phyloP scores from a whole-genome alignment of 2,113 vertebrate genomes.

The Eptatretus burgeri region DNA sequence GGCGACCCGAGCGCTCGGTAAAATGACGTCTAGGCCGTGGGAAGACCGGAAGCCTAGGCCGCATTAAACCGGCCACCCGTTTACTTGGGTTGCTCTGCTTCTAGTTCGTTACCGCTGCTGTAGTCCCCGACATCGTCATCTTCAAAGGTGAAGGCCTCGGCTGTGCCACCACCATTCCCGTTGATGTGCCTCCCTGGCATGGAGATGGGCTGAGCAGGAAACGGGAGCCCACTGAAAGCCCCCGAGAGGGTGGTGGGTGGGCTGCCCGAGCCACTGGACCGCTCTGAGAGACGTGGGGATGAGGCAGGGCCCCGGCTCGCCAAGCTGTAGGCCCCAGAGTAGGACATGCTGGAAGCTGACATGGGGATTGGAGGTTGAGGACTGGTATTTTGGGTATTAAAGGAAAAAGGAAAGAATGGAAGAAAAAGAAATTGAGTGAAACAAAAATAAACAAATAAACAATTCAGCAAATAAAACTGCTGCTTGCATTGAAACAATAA shows the following conservation, averaged over 20 bases:
- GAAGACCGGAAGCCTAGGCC: too few relatives aligned
- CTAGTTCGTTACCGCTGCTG: neutral
- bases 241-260: neutral
- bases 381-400: neutral
- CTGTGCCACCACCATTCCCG: neutral
- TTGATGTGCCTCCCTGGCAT: constrained; percentile 1
- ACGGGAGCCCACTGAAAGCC: neutral
- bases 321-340: neutral
- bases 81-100: neutral
- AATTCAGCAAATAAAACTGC: too few relatives aligned
- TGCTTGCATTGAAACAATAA: too few relatives aligned
- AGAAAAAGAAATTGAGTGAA: too few relatives aligned
- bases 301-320: neutral
- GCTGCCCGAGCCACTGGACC: neutral
- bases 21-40: too few relatives aligned
- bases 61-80: too few relatives aligned
- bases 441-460: too few relatives aligned
- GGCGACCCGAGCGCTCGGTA: too few relatives aligned
- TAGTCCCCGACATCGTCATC: constrained; percentile 3
- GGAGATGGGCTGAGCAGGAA: neutral
- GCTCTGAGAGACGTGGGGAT: constrained; percentile 2
- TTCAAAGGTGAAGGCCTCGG: neutral
- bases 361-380: constrained; percentile 1
- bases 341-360: constrained; percentile 2
- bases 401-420: too few relatives aligned